Evolutionary conservation across 2,888 invertebrate species (phyloP).

Genomic region (Meteorus colon): DNA sequence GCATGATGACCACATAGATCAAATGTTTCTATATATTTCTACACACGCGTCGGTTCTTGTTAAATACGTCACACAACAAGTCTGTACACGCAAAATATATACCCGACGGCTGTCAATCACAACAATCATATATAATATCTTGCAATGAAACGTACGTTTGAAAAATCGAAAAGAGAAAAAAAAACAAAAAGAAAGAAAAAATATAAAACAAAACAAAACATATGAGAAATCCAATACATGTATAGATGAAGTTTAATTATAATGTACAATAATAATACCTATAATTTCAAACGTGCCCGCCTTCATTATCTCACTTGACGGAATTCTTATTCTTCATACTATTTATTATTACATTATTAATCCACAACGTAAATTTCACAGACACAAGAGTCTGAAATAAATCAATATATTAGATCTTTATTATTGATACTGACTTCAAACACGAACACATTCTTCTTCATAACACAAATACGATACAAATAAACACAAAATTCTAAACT

Average conservation of each 20-base stretch:
- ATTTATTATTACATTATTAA: neutral
- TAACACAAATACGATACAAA: neutral
- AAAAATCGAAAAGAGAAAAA: neutral
- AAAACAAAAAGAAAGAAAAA: too few species aligned
- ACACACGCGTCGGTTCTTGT: neutral
- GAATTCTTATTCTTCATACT: constrained; percentile 2
- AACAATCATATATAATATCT: constrained; percentile 3
- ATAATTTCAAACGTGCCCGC: neutral
- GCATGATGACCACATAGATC: neutral
- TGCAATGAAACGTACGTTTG: neutral
- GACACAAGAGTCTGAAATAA: neutral
- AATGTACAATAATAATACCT: neutral
- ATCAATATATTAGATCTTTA: too few species aligned
- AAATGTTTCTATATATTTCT: neutral
- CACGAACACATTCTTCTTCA: too few species aligned
- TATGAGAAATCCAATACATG: neutral
- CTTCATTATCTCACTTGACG: constrained; percentile 7
- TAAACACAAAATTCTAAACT: neutral
- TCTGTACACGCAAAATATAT: neutral
- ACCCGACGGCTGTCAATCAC: constrained; percentile 6
- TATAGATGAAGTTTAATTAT: neutral
- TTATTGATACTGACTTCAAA: too few species aligned
- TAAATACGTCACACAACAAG: neutral
- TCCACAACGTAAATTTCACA: neutral
- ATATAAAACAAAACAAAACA: neutral